Evolutionary conservation across 23 tunicate species (phyloP), one percentile per base, ranked within the genome.

Genomic region (Halocynthia roretzi): DNA sequence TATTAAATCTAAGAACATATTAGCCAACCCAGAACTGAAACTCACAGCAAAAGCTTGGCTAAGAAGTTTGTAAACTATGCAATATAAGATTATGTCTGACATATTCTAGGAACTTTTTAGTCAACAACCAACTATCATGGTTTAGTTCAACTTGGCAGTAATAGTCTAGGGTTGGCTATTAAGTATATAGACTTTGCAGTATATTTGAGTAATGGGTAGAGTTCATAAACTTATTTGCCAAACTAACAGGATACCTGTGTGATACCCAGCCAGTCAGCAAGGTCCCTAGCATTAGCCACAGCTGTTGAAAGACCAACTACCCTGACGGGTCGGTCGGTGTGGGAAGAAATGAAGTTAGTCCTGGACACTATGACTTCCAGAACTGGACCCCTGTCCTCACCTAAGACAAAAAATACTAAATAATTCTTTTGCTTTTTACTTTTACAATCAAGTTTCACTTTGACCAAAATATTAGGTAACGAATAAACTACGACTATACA

Each of bases 251-350:
- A 7, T 18, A 86, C 98, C 92, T 92, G 87, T 81, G 84, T 89
- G 62, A 94, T 94, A 9, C 91, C 87, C 57, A 94, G 84, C 99
- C 99, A 94, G 61, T 94, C 99, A 44, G 99, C 99, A 7, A 94
- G 82, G 77, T 94, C 99, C 66, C 95, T 60, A 8, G 95, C 95
- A 53, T 94, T 94, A 2, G 95, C 95, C 20, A 94, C 86, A 44
- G 99, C 95, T 67, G 95, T 94, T 21, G 95, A 88, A 10, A 93
- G 82, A 12, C 98, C 99, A 10, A 94, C 99, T 74, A 94, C 76
- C 8, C 99, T 85, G 10, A 94, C 95, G 22, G 80, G 70, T 31
- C 77, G 57, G n/a, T 94, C 87, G 8, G 99, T 94, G 21, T 94
- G 98, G 21, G 99, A 82, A 15, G 99, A 94, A 53, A 94, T 94